Base-by-base conservation (phyloP, 2,113 vertebrate genomes). In the Malurus cyaneus region DNA sequence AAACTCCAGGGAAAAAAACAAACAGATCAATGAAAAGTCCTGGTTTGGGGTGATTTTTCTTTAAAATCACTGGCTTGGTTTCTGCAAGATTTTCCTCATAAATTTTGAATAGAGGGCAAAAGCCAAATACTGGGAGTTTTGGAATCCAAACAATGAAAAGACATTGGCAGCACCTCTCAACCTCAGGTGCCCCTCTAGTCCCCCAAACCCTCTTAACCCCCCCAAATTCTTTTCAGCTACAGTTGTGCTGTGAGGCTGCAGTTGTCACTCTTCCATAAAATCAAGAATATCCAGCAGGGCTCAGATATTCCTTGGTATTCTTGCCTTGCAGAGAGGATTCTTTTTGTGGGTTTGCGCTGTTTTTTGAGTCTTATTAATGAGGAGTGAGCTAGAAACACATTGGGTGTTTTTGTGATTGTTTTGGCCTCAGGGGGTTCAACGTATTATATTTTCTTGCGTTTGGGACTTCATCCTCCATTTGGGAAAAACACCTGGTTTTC, bases 291-390 rank as follows among this genome's bases (percentile, higher is more conserved):
- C 10, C 24, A 18, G 18, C 5, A 26, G 26, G 41, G 10, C 52
- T 26, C 46, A 56, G 25, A 10, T 39, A 36, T 1, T 1, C 3
- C 26, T 32, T 31, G n/a, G 32, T 79, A 11, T 23, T 57, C 50
- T 25, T 12, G 11, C 28, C 31, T 34, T 1, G 0, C 0, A 0
- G 2, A 50, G 17, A 39, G 29, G 39, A 42, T 15, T 80, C 24
- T 70, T 70, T 61, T 13, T 5, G 16, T 9, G n/a, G 9, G 11
- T 10, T 85, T 52, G 16, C 24, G 23, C 11, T 70, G 31, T 23
- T 39, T 86, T 46, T 25, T 1, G 12, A 21, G 13, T 12, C 50
- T 49, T 34, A 47, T 4, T 53, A 61, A 73, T 2, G 5, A 91
- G n/a, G 39, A 81, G 2, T 3, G n/a, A 86, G 26, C 18, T 24